Base-by-base conservation (phyloP, 2,113 vertebrate genomes). In the Silurus meridionalis region DNA sequence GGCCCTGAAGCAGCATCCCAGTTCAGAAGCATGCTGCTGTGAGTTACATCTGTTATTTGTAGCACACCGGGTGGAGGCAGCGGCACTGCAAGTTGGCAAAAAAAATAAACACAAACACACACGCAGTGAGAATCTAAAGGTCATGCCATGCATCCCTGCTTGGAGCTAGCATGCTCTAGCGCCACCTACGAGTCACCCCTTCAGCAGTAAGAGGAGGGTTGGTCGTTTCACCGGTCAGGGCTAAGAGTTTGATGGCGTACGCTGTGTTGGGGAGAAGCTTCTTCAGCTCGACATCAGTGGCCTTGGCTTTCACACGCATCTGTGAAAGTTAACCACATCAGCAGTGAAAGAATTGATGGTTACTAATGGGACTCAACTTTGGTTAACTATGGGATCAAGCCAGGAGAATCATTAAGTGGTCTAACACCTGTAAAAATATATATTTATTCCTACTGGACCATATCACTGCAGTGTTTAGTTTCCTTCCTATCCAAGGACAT, bases 1-100 rank as follows among this genome's bases (percentile, higher is more conserved):
- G 92, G 93, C 19, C 97, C 97, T 21, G 96, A 95, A 4, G 95
- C 96, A 0, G 95, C 95, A 86, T 99, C 97, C 98, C 98, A 99
- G 61, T 92, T 71, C 0, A 97, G 93, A 53, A 91, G 94, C 95
- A 99, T 96, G 84, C 92, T 93, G 93, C 97, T 99, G 89, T 99
- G 98, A 89, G 97, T 98, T 86, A 98, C 89, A 5, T 99, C 98
- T 17, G 92, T 94, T 87, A 98, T 93, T 83, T 66, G 96, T 87
- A 99, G 90, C 46, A 95, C 89, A 64, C 95, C 96, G 1, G 95
- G 94, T 17, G 94, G 95, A 64, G 96, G 96, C 89, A 97, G 86
- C 61, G 97, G 97, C 90, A 96, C 98, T 99, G 89, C 50, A 83
- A 3, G 61, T 46, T 46, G 21, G 11, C 74, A 11, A 61, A 2